Evolutionary conservation across 2,888 invertebrate species (phyloP), one percentile per base, ranked within the genome.

Genomic region (Cremastinae sp.): DNA sequence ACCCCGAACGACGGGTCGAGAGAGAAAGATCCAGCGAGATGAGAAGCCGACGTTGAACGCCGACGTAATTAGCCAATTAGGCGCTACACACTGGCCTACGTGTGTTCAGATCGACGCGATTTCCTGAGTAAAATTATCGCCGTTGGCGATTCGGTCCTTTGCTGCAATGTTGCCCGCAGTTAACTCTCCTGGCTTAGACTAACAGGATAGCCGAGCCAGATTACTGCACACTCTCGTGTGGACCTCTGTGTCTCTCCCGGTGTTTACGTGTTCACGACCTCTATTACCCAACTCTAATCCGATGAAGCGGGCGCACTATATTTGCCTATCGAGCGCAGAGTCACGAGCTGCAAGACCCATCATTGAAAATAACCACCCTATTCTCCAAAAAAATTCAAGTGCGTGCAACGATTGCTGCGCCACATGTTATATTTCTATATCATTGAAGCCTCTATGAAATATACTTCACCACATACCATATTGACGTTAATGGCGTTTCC

Each of bases 21-120:
- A 38, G 53, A 53, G 61, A 34, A 18, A 53, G 69, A 53, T 7
- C 14, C 10, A 54, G 41, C 16, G 62, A 61, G 62, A 70, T 20
- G 61, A 36, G 62, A 43, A 22, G 34, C 18, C 69, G 69, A 41
- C 53, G 61, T 51, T 61, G 59, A 47, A 72, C 75, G 66, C 58
- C 51, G 49, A 68, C 71, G 66, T 75, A 75, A 77, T 74, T 74
- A 71, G 65, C 74, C 71, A 78, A 78, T 81, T 81, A 81, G 81
- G 77, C 69, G 71, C 66, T 77, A 79, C 81, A 78, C 75, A 78
- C 78, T 68, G 36, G 47, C 70, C 79, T 62, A 79, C 71, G 76
- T 78, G 81, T 71, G 78, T 76, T 78, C 64, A 74, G 79, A 80
- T 78, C 80, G 80, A 73, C 75, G 78, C 75, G 78, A 77, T 80